Conservation (phyloP, 2,113 vertebrate genomes). For the Prietella phreatophila region DNA sequence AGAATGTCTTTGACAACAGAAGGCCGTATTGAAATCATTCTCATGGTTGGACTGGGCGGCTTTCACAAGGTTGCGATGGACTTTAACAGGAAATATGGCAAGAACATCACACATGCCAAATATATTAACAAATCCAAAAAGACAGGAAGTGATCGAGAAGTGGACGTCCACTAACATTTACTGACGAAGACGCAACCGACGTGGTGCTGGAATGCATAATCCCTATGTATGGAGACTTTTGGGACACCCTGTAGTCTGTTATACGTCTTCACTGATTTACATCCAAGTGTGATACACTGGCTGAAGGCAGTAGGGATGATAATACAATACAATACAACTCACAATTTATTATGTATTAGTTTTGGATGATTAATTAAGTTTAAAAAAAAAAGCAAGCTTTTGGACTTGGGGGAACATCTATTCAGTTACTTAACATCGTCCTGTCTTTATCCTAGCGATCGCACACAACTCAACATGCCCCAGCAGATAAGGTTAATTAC, state of each 20-base stretch:
- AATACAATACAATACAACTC: not conserved
- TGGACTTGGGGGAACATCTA: not conserved
- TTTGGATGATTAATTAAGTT: not conserved
- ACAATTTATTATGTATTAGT: not conserved
- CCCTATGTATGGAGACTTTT: too few species aligned
- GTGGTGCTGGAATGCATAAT: too few species aligned
- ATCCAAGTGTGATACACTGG: not conserved
- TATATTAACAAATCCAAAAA: too few species aligned
- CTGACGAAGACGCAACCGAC: too few species aligned
- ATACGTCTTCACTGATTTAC: not conserved
- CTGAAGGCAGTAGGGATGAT: not conserved
- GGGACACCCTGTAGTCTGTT: not conserved
- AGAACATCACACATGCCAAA: too few species aligned
- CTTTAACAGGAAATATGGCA: too few species aligned
- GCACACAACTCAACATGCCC: not conserved
- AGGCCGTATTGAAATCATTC: too few species aligned
- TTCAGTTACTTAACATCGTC: not conserved
- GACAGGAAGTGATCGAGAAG: too few species aligned
- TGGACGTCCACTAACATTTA: too few species aligned
- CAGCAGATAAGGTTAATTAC: slow-evolving; percentile 40
- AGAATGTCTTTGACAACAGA: too few species aligned
- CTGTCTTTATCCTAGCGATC: slow-evolving; percentile 3
- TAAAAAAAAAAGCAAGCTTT: not conserved
- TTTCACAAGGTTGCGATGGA: too few species aligned
- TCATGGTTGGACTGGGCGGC: too few species aligned